Conservation (phyloP, 2,113 vertebrate species). For the Enhydra lutris region DNA sequence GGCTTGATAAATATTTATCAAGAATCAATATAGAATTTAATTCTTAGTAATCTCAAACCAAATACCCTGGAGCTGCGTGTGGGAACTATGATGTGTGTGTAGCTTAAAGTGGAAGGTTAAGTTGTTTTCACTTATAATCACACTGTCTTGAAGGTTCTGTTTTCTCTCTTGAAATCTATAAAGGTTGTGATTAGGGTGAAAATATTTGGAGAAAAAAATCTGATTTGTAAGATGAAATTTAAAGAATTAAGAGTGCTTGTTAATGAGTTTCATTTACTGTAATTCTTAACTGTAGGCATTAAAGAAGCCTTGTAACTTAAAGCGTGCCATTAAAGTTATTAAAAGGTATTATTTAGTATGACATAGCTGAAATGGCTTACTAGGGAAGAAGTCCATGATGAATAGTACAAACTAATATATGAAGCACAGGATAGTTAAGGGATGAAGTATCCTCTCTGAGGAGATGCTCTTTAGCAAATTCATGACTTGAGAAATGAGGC, state of each 20-base stretch:
- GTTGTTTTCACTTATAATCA: background rate
- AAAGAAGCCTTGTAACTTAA: background rate
- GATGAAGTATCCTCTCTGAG: background rate
- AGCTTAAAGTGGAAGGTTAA: background rate
- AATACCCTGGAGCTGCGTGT: background rate
- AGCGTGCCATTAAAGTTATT: background rate
- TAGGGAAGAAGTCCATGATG: background rate
- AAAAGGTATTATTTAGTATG: slow-evolving; percentile 42
- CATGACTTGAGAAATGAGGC: background rate
- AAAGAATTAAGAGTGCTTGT: background rate
- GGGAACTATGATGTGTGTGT: background rate
- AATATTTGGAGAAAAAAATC: background rate
- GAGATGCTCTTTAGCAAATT: slow-evolving; percentile 30
- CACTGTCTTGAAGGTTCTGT: background rate
- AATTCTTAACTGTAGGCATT: background rate
- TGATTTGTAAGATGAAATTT: background rate
- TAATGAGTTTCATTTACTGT: background rate
- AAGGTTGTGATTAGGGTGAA: background rate
- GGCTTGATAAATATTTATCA: background rate
- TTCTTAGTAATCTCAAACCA: background rate
- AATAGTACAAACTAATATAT: slow-evolving; percentile 14
- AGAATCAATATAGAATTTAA: slow-evolving; percentile 12
- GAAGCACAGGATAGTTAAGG: background rate
- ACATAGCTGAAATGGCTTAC: slow-evolving; percentile 12
- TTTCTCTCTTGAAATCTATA: slow-evolving; percentile 35